Evolutionary conservation across 1,140 invertebrate species (phyloP).

Genomic region (Polyergus mexicanus): DNA sequence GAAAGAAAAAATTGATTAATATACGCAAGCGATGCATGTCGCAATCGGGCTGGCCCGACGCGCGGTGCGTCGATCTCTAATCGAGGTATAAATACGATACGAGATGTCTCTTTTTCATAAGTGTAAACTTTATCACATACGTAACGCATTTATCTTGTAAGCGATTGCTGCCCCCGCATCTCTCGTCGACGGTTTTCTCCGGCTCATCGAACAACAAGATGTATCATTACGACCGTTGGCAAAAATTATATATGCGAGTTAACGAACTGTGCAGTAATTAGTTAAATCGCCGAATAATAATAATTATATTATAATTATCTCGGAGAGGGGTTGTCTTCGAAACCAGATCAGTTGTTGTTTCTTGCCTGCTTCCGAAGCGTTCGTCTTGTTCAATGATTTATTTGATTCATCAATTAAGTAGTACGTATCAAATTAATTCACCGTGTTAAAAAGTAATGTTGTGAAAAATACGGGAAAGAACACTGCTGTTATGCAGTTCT

Average conservation of each 20-base stretch:
- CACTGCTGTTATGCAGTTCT: not conserved
- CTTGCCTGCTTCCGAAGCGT: constrained; percentile 35
- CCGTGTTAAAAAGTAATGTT: not conserved
- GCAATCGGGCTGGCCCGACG: constrained; percentile 67
- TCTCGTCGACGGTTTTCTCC: constrained; percentile 53
- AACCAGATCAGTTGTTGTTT: constrained; percentile 31
- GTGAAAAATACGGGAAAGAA: not conserved
- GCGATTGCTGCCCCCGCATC: constrained; percentile 52
- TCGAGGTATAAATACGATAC: constrained; percentile 33
- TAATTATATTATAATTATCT: constrained; percentile 34
- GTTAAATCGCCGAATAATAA: constrained; percentile 55
- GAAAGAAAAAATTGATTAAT: constrained; percentile 38
- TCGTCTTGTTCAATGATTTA: constrained; percentile 25
- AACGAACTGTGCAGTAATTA: constrained; percentile 45
- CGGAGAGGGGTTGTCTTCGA: not conserved
- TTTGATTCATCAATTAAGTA: not conserved
- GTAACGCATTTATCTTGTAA: constrained; percentile 49
- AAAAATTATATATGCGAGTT: constrained; percentile 50
- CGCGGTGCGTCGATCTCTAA: constrained; percentile 50
- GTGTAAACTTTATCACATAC: constrained; percentile 69
- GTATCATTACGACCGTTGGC: constrained; percentile 38
- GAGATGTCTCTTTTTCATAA: constrained; percentile 70
- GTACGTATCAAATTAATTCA: constrained; percentile 12
- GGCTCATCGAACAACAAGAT: constrained; percentile 38
- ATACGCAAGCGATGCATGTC: constrained; percentile 1